Percentiles rank a stretch among this genome's conserved stretches.
Conservation (phyloP, 1,140 invertebrate species). For the Temnothorax nylanderi region DNA sequence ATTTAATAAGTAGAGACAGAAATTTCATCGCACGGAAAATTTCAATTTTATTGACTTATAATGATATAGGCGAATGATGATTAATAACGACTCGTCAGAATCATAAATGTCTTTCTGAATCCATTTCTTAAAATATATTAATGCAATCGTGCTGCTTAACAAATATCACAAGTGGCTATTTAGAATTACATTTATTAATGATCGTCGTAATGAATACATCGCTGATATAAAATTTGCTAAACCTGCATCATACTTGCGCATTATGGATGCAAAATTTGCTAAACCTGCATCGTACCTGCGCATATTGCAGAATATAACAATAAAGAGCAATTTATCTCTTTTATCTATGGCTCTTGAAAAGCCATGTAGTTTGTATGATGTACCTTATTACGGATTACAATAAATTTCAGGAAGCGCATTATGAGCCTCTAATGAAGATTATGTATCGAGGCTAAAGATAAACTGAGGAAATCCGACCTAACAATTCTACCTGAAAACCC, state of each 20-base stretch:
- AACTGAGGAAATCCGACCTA: conserved; percentile 59
- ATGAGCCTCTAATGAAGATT: conserved; percentile 47
- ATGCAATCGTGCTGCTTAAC: neutral
- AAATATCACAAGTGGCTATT: neutral
- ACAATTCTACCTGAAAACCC: conserved; percentile 48
- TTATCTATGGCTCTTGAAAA: conserved; percentile 30
- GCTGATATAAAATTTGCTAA: neutral
- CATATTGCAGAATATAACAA: neutral
- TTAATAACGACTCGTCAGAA: neutral
- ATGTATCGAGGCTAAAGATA: conserved; percentile 49
- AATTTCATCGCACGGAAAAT: neutral
- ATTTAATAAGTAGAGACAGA: neutral
- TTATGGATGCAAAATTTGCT: neutral
- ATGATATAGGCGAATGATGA: neutral
- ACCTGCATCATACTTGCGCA: too few relatives aligned
- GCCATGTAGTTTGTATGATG: neutral
- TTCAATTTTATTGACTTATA: neutral
- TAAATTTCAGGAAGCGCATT: conserved; percentile 55
- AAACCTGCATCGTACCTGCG: neutral
- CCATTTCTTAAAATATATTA: neutral
- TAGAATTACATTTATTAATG: conserved; percentile 3
- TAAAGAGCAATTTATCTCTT: conserved; percentile 25
- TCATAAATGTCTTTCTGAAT: neutral
- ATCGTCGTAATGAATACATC: neutral
- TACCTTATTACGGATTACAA: conserved; percentile 18